A percentile compares a stretch with the other conserved stretches of the same genome.
phyloP scores from a whole-genome alignment of 1,140 invertebrate genomes.

The Calephelis virginiensis region DNA sequence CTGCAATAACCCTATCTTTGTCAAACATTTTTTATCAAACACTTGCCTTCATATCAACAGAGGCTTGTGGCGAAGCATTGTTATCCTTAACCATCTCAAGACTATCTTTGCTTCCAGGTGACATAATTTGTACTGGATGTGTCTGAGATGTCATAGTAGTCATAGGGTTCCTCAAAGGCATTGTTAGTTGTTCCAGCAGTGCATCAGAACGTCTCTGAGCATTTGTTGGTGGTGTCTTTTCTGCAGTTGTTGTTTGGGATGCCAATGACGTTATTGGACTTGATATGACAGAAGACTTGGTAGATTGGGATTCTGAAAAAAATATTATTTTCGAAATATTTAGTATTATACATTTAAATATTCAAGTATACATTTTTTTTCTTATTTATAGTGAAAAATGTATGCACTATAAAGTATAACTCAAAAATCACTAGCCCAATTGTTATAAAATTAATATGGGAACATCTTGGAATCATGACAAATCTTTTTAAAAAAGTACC shows the following conservation, averaged over 20 bases:
- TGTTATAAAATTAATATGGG: too few relatives aligned
- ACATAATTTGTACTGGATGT: constrained; percentile 33
- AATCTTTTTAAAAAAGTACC: too few relatives aligned
- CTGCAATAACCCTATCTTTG: too few relatives aligned
- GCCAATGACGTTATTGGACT: constrained; percentile 61
- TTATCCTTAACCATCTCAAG: constrained; percentile 54
- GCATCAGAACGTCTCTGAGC: constrained; percentile 69
- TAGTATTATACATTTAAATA: too few relatives aligned
- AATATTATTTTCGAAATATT: too few relatives aligned
- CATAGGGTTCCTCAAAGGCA: constrained; percentile 57
- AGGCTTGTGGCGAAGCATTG: constrained; percentile 47
- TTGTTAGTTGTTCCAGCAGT: constrained; percentile 68
- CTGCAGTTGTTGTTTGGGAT: constrained; percentile 49
- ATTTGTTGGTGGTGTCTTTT: constrained; percentile 55
- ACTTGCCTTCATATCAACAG: constrained; percentile 59
- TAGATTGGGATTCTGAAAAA: constrained; percentile 52
- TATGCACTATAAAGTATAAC: too few relatives aligned
- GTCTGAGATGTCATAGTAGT: constrained; percentile 41
- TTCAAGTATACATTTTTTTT: too few relatives aligned
- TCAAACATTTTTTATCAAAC: neutral
- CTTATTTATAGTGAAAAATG: too few relatives aligned
- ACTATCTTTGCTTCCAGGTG: constrained; percentile 61
- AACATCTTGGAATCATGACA: too few relatives aligned
- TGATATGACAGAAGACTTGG: constrained; percentile 61
- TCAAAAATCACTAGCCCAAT: too few relatives aligned